Evolutionary conservation across 2,113 vertebrate genomes (phyloP), one percentile per base, ranked within the genome.

Genomic region (Ancistrus triradiatus): DNA sequence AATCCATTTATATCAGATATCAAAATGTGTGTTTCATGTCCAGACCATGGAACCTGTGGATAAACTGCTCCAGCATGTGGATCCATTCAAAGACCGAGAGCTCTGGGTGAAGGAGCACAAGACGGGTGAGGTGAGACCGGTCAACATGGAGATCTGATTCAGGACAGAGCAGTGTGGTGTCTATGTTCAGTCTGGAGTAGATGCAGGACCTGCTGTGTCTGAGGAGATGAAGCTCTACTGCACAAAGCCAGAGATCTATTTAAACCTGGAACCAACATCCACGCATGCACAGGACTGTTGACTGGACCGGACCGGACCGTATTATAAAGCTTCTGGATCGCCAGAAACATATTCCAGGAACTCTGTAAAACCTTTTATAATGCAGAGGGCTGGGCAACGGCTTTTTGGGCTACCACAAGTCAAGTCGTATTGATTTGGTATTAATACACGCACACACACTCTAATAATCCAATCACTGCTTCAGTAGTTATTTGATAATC

Each of bases 11-110:
- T n/a, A n/a, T n/a, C n/a, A n/a, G n/a, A n/a, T n/a, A n/a, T n/a
- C n/a, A n/a, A n/a, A n/a, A n/a, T n/a, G n/a, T n/a, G 43, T 75
- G 77, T 67, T 61, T 11, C 76, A 19, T 22, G n/a, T 88, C 63
- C 85, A 99, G 95, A 98, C 95, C 67, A 86, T 97, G 69, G 95
- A 99, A 84, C 91, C 94, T 0, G 94, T 99, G 87, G 95, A 98
- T 78, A 91, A 99, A 80, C 89, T 97, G 66, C 89, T 99, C 74
- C 93, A 91, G 78, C 87, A 90, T 68, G 95, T 99, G 81, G 94
- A 98, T 80, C 93, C 95, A 1, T 76, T 80, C 78, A 94, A 81
- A 83, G 96, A 99, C 87, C 80, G 95, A 78, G 95, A 98, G 88
- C 83, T 93, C 69, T 99, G 95, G 96, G 96, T 99, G 66, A 86